Base-by-base conservation (phyloP, 2,797 vertebrate genomes). In the Spinibarbus caldwelli region DNA sequence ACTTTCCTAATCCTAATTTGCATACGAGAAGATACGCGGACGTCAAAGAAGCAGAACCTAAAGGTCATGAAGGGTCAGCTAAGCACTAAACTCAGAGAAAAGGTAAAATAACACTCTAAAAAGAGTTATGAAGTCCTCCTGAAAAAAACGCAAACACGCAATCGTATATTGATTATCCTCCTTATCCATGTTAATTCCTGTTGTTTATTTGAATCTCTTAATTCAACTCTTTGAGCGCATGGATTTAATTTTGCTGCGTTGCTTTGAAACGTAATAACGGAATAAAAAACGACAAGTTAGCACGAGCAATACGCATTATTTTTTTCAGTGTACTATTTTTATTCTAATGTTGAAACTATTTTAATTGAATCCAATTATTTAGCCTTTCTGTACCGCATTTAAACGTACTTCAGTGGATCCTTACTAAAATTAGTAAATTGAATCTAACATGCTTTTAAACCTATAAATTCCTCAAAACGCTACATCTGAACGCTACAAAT, bases 1-100 rank as follows among this genome's bases (percentile, higher is more conserved):
- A 86, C 59, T 90, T 90, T 59, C 52, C 86, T 93, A 94, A 95
- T 93, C 92, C 92, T 90, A 93, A 94, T 94, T 94, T 94, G 91
- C 93, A 93, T 92, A 90, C 90, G 93, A 92, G 90, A 92, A 93
- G 91, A 80, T 91, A 83, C 89, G 87, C 85, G 89, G 90, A 77
- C n/a, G n/a, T n/a, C n/a, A n/a, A n/a, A n/a, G n/a, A n/a, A n/a
- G n/a, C n/a, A n/a, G n/a, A n/a, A n/a, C n/a, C n/a, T n/a, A n/a
- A n/a, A n/a, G 77, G 68, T 77, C 64, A 82, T 6, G 36, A 85
- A 31, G 73, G 92, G 92, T 93, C 93, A 95, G 90, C 91, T 91
- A 75, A 71, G 41, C 87, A 91, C 90, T 93, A 89, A 91, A 78
- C 88, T 83, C 59, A 52, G 12, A 80, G 67, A 71, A 77, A 80